Evolutionary conservation across 2,113 vertebrate species (phyloP), one percentile per base, ranked within the genome.

Genomic region (Todiramphus saurophagus): DNA sequence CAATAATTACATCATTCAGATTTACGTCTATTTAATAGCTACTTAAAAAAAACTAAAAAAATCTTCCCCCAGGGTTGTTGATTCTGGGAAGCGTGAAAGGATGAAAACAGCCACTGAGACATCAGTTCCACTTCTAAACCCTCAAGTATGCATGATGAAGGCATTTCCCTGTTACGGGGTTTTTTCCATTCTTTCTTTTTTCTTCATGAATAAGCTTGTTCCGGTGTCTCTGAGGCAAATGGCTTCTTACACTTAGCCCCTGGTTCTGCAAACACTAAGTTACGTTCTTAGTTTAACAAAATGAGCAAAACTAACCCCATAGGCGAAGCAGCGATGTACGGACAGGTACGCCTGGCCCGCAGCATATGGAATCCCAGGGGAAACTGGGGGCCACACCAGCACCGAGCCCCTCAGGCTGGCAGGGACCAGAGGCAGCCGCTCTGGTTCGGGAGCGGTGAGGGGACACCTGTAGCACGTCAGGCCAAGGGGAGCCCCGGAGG

Each of bases 41-140:
- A 33, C 59, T 91, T 92, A 33, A 81, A 28, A 62, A 37, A 37
- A 37, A 37, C 9, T 37, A 66, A 48, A 31, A 14, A 41, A 70
- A 3, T 15, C 43, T 68, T 75, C 31, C 68, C 91, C 33, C 24
- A 19, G 58, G 84, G 67, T 59, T 67, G 55, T 70, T 83, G 78
- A 62, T 94, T 95, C 78, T 83, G 67, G 74, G 91, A 78, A 84
- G 44, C 56, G 90, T 78, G 81, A 58, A 95, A 62, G 69, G 82
- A 94, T 33, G 68, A 58, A 68, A 94, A 64, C 44, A 86, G 66
- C 35, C 91, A 25, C 37, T 56, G 81, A 96, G 74, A 53, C 89
- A 84, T 70, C 48, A 62, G 53, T 89, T 94, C 84, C 91, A 89
- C 58, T 79, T n/a, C 66, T 73, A 50, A 83, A 75, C 39, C 68